phyloP scores from a whole-genome alignment of 2,797 vertebrate genomes.

The Percopsis omiscomaycus region DNA sequence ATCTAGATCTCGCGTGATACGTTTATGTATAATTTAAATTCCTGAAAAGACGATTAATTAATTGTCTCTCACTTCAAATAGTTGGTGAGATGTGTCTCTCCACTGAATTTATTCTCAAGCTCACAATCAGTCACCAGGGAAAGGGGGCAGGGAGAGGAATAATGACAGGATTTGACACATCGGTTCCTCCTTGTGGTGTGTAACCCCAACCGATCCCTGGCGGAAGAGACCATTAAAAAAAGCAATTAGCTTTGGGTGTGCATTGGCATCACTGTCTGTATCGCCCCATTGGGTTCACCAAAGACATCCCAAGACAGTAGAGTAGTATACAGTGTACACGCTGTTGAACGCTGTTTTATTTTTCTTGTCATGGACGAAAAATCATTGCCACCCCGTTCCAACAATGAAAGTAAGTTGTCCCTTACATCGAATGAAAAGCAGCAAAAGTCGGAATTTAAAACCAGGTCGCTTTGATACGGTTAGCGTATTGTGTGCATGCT shows the following conservation, averaged over 20 bases:
- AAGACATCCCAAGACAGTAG: no score
- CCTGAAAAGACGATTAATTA: neutral
- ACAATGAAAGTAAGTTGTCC: no score
- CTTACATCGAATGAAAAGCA: slow-evolving; percentile 3
- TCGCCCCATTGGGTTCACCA: no score
- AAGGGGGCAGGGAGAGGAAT: slow-evolving; percentile 1
- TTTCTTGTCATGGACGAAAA: no score
- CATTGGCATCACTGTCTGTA: neutral
- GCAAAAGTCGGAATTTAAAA: neutral
- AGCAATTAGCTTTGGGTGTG: slow-evolving; percentile 46
- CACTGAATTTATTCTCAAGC: slow-evolving; percentile 27
- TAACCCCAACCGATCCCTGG: slow-evolving; percentile 17
- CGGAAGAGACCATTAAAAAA: slow-evolving; percentile 41
- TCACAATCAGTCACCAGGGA: slow-evolving; percentile 16
- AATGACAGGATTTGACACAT: slow-evolving; percentile 25
- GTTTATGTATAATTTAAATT: slow-evolving; percentile 1
- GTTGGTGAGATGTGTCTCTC: slow-evolving; percentile 9
- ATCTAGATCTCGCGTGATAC: neutral
- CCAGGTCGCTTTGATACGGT: neutral
- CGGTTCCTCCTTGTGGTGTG: slow-evolving; percentile 18
- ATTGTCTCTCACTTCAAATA: slow-evolving; percentile 8
- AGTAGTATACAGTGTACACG: no score
- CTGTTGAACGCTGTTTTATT: no score
- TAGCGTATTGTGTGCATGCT: neutral
- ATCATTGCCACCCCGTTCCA: no score